Conservation (phyloP, 1,140 invertebrate species). For the Zaprionus ornatus region DNA sequence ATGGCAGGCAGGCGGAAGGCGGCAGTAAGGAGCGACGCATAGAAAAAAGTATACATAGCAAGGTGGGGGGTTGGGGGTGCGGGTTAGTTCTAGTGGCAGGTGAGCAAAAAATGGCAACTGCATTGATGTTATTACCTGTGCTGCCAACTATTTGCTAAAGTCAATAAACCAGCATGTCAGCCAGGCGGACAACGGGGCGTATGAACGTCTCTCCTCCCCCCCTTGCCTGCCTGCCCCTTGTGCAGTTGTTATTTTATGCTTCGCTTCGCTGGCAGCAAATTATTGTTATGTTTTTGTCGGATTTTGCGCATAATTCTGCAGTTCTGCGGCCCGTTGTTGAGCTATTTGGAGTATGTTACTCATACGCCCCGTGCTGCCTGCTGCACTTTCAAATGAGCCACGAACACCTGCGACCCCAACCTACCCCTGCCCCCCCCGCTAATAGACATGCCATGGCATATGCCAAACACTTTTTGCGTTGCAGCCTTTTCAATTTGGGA, state of each 20-base stretch:
- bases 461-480: constrained; percentile 37
- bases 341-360: constrained; percentile 78
- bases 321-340: constrained; percentile 43
- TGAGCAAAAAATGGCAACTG: constrained; percentile 77
- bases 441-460: constrained; percentile 45
- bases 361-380: constrained; percentile 60
- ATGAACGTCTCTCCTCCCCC: neutral
- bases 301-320: constrained; percentile 79
- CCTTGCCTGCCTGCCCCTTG: neutral
- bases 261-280: constrained; percentile 62
- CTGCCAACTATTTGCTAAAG: constrained; percentile 80
- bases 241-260: constrained; percentile 58
- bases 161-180: constrained; percentile 81
- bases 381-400: constrained; percentile 73
- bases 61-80: neutral
- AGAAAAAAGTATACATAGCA: neutral
- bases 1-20: neutral
- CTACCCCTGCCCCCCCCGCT: too few species aligned
- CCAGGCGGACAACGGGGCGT: constrained; percentile 36
- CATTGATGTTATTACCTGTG: constrained; percentile 80
- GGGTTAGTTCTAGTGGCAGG: constrained; percentile 1
- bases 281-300: constrained; percentile 75
- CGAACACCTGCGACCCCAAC: too few species aligned
- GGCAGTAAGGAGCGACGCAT: constrained; percentile 25
- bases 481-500: constrained; percentile 71